Conservation (phyloP, 2,113 vertebrate genomes). For the Micronisus gabar region DNA sequence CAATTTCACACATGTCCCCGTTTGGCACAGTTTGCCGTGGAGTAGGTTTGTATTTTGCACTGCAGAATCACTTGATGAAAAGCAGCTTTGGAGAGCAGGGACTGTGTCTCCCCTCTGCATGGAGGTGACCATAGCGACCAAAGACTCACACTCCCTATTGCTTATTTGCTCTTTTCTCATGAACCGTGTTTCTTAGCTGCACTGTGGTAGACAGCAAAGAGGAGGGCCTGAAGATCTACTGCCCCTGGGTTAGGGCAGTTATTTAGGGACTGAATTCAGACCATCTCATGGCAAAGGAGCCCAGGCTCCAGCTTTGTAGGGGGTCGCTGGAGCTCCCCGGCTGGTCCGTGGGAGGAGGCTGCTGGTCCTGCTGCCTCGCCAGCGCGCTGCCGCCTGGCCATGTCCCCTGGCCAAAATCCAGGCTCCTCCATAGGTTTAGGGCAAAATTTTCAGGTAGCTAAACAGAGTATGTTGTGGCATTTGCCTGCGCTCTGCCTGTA, state of each 20-base stretch:
- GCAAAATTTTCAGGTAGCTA: background rate
- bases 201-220: fast-evolving
- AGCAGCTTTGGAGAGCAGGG: background rate
- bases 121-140: background rate
- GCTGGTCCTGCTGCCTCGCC: background rate
- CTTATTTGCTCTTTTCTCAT: background rate
- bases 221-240: background rate
- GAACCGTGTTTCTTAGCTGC: background rate
- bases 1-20: background rate
- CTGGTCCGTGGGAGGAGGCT: fast-evolving
- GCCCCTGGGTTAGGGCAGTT: background rate
- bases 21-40: background rate
- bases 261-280: background rate
- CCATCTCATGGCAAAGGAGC: background rate
- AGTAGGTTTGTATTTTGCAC: background rate
- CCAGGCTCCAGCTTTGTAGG: background rate
- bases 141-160: background rate
- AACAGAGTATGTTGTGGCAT: background rate
- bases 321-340: background rate
- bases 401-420: background rate
- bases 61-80: background rate
- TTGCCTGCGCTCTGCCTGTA: background rate
- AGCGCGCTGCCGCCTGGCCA: fast-evolving
- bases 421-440: background rate
- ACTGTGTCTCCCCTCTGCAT: background rate